Base-by-base conservation (phyloP, 2,797 vertebrate species). In the Cephalopachus bancanus region DNA sequence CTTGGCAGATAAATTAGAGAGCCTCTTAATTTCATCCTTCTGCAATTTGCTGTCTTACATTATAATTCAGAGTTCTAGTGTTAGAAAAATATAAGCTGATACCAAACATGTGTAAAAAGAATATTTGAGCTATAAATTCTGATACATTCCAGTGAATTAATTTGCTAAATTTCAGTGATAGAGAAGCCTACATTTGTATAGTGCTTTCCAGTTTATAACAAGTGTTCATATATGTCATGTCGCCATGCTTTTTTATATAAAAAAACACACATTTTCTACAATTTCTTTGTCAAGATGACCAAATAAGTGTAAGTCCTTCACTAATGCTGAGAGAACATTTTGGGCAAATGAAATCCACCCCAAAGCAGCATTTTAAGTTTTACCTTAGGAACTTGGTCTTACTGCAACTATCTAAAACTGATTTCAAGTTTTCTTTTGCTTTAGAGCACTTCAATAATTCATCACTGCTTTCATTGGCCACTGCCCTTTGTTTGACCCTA, bases 361-460 rank as follows among this genome's bases (percentile, higher is more conserved):
- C 16, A 85, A 90, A 55, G 62, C 5, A 55, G 33, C 7, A 69
- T 78, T 94, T 79, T 33, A 81, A 85, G 11, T 15, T 64, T 74
- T 83, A 33, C 12, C 10, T 67, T 78, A 93, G 78, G 88, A 94
- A 19, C 1, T 19, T 60, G 30, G 19, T 26, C 26, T 92, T 83
- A 37, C 57, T 85, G 53, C 62, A 76, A 88, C 83, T 71, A 79
- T 59, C 30, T 94, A 78, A 97, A 96, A 74, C 57, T 79, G 30
- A 89, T 89, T 94, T 89, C 59, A 84, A 84, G 53, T 89, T 84
- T 37, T 91, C 22, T 12, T 89, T 57, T 67, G 24, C 55, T 83
- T 89, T 53, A 80, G 19, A 79, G 60, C 37, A 51, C 20, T 78
- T 97, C 83, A 96, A 80, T 95, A 91, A 95, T 94, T 94, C 59